Evolutionary conservation across 2,113 vertebrate species (phyloP).

Genomic region (Tamias sibiricus): DNA sequence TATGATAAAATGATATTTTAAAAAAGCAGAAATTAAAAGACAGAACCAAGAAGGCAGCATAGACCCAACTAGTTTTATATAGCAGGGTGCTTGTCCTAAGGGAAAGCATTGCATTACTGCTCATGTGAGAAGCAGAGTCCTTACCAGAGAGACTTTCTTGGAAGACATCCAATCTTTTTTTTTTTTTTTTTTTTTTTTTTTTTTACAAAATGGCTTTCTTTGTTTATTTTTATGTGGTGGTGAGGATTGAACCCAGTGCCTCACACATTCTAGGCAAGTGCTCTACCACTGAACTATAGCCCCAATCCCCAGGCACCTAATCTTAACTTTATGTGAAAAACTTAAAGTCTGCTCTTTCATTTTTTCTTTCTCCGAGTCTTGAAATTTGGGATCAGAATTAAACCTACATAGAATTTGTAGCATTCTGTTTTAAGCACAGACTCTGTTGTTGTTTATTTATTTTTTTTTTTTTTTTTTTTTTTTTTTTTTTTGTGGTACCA

Average conservation of each 20-base stretch:
- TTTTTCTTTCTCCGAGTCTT: slow-evolving; percentile 46
- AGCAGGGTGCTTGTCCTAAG: background rate
- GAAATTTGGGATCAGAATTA: slow-evolving; percentile 48
- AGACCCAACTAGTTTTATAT: background rate
- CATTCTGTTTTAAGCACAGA: slow-evolving; percentile 54
- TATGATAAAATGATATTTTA: background rate
- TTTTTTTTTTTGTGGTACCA: too few species aligned
- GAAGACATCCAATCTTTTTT: too few species aligned
- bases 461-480: too few species aligned
- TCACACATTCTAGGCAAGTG: too few species aligned
- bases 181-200: too few species aligned
- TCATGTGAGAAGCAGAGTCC: slow-evolving; percentile 27
- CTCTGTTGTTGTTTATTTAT: background rate
- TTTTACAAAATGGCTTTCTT: too few species aligned
- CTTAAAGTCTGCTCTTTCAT: background rate
- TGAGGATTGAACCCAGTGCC: too few species aligned
- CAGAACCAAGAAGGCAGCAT: slow-evolving; percentile 28
- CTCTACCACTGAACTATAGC: too few species aligned
- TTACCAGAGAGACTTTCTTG: slow-evolving; percentile 42
- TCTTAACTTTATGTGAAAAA: slow-evolving; percentile 5
- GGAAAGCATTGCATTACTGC: slow-evolving; percentile 7
- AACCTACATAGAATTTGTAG: slow-evolving; percentile 45
- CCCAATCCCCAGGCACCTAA: background rate
- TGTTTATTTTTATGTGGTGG: too few species aligned
- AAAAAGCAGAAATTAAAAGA: slow-evolving; percentile 41